Conservation (phyloP, 1,140 invertebrate species). For the Euglossa dilemma region DNA sequence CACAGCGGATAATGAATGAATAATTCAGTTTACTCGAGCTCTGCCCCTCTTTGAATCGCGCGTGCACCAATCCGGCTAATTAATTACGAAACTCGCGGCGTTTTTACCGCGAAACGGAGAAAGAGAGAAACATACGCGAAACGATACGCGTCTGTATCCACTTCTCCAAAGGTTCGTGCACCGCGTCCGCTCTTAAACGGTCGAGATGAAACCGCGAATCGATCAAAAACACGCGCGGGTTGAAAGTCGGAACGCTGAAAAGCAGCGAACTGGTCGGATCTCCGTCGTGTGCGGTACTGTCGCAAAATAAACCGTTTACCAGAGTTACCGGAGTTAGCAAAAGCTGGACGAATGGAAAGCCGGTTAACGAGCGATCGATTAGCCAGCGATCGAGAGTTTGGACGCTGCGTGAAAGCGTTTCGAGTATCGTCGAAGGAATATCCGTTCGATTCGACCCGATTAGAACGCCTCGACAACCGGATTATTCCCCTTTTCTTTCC, state of each 20-base stretch:
- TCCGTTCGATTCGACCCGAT: background rate
- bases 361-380: slow-evolving; percentile 1
- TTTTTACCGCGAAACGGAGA: too few relatives aligned
- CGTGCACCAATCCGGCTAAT: background rate
- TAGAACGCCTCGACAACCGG: background rate
- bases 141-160: too few relatives aligned
- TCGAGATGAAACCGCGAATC: too few relatives aligned
- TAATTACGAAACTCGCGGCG: slow-evolving; percentile 5
- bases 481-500: background rate
- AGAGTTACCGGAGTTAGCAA: background rate
- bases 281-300: background rate
- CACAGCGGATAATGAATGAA: slow-evolving; percentile 16
- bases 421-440: background rate
- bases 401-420: background rate
- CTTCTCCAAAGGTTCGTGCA: too few relatives aligned
- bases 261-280: too few relatives aligned
- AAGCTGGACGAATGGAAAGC: background rate
- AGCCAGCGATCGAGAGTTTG: background rate
- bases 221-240: too few relatives aligned
- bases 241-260: too few relatives aligned
- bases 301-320: background rate
- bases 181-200: too few relatives aligned
- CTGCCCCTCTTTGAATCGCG: background rate
- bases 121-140: too few relatives aligned
- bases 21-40: slow-evolving; percentile 20